Percentiles rank a stretch among this genome's conserved stretches.
Evolutionary conservation across 2,797 vertebrate species (phyloP).

Genomic region (Erithacus rubecula): DNA sequence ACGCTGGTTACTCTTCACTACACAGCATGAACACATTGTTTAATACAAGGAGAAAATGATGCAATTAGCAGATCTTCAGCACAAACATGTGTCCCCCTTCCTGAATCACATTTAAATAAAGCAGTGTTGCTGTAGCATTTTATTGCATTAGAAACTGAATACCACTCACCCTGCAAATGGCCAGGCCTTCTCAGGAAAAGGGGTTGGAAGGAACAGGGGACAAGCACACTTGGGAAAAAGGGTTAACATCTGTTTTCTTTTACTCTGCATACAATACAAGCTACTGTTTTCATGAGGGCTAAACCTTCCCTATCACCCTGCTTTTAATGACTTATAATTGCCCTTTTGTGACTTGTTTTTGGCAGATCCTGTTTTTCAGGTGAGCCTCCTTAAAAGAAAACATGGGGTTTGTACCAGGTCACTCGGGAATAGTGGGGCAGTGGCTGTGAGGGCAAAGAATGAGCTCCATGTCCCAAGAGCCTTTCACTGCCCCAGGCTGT

Average conservation of each 20-base stretch:
- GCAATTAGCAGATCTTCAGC: not conserved
- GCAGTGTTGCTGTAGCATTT: not conserved
- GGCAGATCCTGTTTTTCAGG: not conserved
- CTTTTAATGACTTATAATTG: not conserved
- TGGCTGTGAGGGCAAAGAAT: not conserved
- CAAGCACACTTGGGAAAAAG: not conserved
- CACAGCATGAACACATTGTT: not conserved
- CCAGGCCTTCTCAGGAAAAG: not conserved
- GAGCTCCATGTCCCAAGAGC: rapidly evolving
- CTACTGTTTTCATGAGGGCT: not conserved
- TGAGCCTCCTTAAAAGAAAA: not conserved
- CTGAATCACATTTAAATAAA: not conserved
- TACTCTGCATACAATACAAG: not conserved
- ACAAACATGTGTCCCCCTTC: not conserved
- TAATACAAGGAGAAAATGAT: not conserved
- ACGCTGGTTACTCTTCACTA: not conserved
- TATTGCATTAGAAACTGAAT: not conserved
- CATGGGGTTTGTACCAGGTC: not conserved
- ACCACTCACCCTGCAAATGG: not conserved
- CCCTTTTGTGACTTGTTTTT: not conserved
- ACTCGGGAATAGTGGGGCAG: not conserved
- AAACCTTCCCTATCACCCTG: not conserved
- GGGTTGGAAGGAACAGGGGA: not conserved
- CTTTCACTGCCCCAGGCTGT: not conserved
- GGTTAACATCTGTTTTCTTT: not conserved